Evolutionary conservation across 2,888 invertebrate genomes (phyloP).

Genomic region (Hemaris fuciformis): DNA sequence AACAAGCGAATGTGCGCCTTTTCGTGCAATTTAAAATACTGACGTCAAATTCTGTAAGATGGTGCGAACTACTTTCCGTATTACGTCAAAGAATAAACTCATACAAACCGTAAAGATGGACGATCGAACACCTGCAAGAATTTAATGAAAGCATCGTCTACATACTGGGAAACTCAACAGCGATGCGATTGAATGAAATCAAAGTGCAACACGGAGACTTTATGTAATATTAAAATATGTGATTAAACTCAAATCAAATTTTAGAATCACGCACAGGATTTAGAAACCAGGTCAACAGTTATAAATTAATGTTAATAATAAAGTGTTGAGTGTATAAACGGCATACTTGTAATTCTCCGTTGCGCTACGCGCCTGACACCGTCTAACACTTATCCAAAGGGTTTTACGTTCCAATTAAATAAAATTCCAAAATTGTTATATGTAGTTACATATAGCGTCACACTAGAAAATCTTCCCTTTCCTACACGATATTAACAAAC

Average conservation of each 20-base stretch:
- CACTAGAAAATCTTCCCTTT: neutral
- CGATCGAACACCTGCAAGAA: neutral
- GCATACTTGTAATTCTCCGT: slow-evolving; percentile 31
- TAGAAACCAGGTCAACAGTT: slow-evolving; percentile 20
- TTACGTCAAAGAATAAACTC: slow-evolving; percentile 40
- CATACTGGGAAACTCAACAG: neutral
- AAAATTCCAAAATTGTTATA: too few species aligned
- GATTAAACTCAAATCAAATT: neutral
- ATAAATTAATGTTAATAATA: slow-evolving; percentile 30
- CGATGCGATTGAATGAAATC: neutral
- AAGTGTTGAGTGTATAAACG: slow-evolving; percentile 28
- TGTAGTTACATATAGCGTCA: too few species aligned
- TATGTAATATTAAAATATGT: neutral
- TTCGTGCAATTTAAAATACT: slow-evolving; percentile 55
- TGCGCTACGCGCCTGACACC: slow-evolving; percentile 41
- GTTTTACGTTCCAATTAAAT: slow-evolving; percentile 42
- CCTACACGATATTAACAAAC: too few species aligned
- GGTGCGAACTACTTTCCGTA: slow-evolving; percentile 39
- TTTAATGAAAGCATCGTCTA: neutral
- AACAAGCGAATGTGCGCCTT: slow-evolving; percentile 33
- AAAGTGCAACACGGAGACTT: neutral
- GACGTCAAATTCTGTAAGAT: slow-evolving; percentile 55
- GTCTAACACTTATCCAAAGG: slow-evolving; percentile 51
- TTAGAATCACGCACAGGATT: neutral
- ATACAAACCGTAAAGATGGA: slow-evolving; percentile 14